Conservation (phyloP, 1,140 invertebrate genomes). For the Drosophila takahashii region DNA sequence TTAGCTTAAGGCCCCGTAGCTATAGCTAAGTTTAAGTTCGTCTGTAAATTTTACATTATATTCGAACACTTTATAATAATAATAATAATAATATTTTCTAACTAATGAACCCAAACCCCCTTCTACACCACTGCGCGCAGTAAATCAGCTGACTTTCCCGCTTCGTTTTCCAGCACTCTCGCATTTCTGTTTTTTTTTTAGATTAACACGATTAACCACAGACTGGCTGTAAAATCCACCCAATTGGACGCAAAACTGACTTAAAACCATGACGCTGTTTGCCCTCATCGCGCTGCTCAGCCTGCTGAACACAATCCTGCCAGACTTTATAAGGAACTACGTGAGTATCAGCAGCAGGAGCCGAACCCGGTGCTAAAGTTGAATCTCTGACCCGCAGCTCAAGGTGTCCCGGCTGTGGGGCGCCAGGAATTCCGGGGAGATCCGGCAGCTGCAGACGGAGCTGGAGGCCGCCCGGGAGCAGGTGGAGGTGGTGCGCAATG, state of each 20-base stretch:
- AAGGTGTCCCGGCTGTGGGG: conserved; percentile 68
- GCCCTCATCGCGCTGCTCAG: conserved; percentile 65
- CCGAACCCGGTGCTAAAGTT: neutral
- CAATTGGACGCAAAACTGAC: conserved; percentile 32
- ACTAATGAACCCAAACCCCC: no score
- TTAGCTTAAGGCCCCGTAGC: no score
- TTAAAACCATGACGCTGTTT: conserved; percentile 60
- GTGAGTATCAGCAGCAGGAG: conserved; percentile 33
- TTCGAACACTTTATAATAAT: no score
- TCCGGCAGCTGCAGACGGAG: conserved; percentile 30
- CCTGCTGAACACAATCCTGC: conserved; percentile 66
- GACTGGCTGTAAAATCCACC: neutral
- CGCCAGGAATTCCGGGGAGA: conserved; percentile 3
- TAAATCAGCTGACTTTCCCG: conserved; percentile 15
- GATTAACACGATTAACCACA: neutral
- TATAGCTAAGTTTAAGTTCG: no score
- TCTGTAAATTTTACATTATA: no score
- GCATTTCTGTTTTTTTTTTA: conserved; percentile 49
- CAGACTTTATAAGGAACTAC: conserved; percentile 71
- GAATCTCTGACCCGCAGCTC: conserved; percentile 32
- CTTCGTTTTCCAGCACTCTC: neutral
- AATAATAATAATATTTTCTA: no score
- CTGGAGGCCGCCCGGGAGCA: conserved; percentile 57
- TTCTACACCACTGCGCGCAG: neutral
- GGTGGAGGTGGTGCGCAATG: conserved; percentile 51